A percentile compares a stretch with the other conserved stretches of the same genome.
phyloP scores from a whole-genome alignment of 2,888 invertebrate species.

The Acronicta psi region DNA sequence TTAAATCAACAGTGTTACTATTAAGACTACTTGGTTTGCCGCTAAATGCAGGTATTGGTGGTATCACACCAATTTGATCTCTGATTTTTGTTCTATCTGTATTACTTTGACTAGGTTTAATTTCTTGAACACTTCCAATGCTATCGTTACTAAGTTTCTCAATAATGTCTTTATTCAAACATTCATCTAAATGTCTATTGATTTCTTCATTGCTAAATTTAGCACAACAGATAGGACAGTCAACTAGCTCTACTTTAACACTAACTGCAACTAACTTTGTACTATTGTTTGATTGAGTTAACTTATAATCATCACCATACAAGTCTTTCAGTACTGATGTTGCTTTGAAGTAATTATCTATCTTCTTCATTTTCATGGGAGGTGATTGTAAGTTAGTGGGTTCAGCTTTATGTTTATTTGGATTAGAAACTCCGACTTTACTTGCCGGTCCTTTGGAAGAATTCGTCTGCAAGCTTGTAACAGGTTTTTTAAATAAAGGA shows the following conservation, averaged over 20 bases:
- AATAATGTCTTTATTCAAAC: conserved; percentile 79
- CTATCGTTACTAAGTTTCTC: conserved; percentile 62
- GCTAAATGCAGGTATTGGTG: conserved; percentile 25
- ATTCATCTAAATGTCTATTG: conserved; percentile 83
- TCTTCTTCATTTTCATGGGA: conserved; percentile 77
- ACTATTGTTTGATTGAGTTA: conserved; percentile 62
- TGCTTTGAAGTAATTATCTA: conserved; percentile 80
- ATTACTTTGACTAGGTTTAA: conserved; percentile 10
- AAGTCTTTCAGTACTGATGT: conserved; percentile 76
- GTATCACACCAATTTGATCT: conserved; percentile 6
- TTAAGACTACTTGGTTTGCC: conserved; percentile 11
- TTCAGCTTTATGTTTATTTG: conserved; percentile 66
- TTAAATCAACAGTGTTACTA: conserved; percentile 37
- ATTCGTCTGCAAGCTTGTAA: neutral
- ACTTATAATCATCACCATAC: conserved; percentile 77
- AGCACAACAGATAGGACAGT: conserved; percentile 86
- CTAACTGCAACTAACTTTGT: conserved; percentile 66
- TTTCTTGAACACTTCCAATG: conserved; percentile 8
- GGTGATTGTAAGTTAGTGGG: conserved; percentile 59
- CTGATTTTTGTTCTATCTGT: conserved; percentile 9
- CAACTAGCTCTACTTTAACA: conserved; percentile 61
- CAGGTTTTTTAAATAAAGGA: conserved; percentile 7
- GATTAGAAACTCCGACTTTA: conserved; percentile 32
- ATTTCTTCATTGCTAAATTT: conserved; percentile 72
- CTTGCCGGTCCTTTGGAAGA: conserved; percentile 20